A percentile compares a stretch with the other conserved stretches of the same genome.
Conservation (phyloP, 2,797 vertebrate species). For the Selene dorsalis region DNA sequence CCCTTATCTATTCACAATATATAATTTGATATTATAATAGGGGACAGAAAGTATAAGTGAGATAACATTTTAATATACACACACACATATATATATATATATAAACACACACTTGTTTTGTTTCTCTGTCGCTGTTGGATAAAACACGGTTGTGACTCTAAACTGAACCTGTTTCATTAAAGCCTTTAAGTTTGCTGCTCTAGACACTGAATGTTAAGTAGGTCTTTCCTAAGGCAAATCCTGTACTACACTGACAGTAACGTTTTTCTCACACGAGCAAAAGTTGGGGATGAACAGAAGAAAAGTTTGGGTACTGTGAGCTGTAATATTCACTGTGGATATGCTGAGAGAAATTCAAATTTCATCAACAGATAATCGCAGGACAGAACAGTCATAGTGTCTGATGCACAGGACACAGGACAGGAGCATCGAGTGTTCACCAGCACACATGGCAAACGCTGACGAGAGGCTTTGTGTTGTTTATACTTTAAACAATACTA, state of each 20-base stretch:
- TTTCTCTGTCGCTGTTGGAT: constrained; percentile 45
- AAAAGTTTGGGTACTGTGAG: constrained; percentile 15
- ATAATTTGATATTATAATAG: constrained; percentile 36
- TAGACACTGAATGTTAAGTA: constrained; percentile 72
- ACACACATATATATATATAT: not conserved
- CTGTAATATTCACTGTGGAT: not conserved
- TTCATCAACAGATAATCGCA: constrained; percentile 12
- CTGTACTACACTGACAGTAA: constrained; percentile 44
- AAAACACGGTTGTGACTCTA: constrained; percentile 57
- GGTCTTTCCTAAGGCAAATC: constrained; percentile 68
- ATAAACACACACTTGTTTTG: constrained; percentile 7
- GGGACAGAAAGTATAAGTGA: constrained; percentile 29
- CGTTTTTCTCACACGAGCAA: constrained; percentile 40
- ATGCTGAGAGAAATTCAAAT: constrained; percentile 30
- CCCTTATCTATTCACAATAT: constrained; percentile 13
- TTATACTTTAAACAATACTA: too few relatives aligned
- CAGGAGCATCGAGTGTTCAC: not conserved
- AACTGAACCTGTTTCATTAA: constrained; percentile 64
- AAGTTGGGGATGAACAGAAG: constrained; percentile 34
- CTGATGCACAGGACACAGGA: not conserved
- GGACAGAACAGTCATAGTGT: not conserved
- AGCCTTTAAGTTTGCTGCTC: constrained; percentile 65
- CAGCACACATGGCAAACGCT: constrained; percentile 7
- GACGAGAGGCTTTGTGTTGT: not conserved
- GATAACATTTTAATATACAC: constrained; percentile 45